A percentile compares a stretch with the other conserved stretches of the same genome.
Conservation (phyloP, 2,888 invertebrate genomes). For the Drosophila affinis region DNA sequence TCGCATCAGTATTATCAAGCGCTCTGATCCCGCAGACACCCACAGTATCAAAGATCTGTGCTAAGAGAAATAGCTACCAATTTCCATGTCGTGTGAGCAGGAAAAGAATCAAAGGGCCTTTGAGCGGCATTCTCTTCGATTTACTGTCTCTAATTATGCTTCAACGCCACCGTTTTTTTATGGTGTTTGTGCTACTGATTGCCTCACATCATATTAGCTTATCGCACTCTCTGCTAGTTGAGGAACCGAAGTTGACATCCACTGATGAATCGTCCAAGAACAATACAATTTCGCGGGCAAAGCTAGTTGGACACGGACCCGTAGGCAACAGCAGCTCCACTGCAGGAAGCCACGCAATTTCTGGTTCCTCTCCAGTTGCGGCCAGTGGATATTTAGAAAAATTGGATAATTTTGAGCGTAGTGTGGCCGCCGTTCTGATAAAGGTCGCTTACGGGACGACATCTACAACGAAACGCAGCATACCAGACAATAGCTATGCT, state of each 20-base stretch:
- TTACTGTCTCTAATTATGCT: slow-evolving; percentile 31
- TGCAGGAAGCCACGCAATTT: slow-evolving; percentile 47
- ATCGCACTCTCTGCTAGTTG: slow-evolving; percentile 59
- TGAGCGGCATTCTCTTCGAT: slow-evolving; percentile 1
- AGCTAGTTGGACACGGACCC: slow-evolving; percentile 12
- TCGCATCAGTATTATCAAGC: not conserved
- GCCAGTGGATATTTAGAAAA: slow-evolving; percentile 85
- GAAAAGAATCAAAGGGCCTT: slow-evolving; percentile 2
- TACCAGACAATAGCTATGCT: slow-evolving; percentile 86
- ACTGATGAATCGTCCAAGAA: slow-evolving; percentile 24
- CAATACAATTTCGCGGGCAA: slow-evolving; percentile 31
- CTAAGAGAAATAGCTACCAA: not conserved
- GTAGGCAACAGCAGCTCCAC: slow-evolving; percentile 39
- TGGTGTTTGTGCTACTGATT: slow-evolving; percentile 36
- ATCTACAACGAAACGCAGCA: slow-evolving; percentile 87
- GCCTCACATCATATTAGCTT: slow-evolving; percentile 45
- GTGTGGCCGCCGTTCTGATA: slow-evolving; percentile 88
- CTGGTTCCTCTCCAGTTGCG: slow-evolving; percentile 43
- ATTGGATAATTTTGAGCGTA: slow-evolving; percentile 86
- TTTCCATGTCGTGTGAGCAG: slow-evolving; percentile 1
- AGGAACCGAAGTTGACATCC: slow-evolving; percentile 53
- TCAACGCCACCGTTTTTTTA: slow-evolving; percentile 2
- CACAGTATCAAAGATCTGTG: not conserved
- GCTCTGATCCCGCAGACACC: not conserved
- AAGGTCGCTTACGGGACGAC: slow-evolving; percentile 88